phyloP scores from a whole-genome alignment of 37 sponge, comb jelly and placozoan genomes.

The Haliclona indistincta region DNA sequence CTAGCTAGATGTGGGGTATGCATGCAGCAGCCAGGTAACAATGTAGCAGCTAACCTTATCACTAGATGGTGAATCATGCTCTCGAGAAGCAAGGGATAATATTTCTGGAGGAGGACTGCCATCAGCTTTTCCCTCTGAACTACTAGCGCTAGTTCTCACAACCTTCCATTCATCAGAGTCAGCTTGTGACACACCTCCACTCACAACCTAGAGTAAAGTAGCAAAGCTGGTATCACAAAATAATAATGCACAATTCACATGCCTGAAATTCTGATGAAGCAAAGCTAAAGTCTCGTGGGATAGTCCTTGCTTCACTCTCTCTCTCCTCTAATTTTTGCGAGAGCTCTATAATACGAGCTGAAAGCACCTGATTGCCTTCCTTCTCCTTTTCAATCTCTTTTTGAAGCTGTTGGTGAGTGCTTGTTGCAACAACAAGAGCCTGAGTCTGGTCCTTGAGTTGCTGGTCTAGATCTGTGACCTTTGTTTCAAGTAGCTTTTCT shows the following conservation, averaged over 20 bases:
- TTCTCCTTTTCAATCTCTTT: slow-evolving; percentile 33
- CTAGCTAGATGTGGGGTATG: background rate
- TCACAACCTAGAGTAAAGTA: slow-evolving; percentile 22
- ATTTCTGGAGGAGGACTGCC: slow-evolving; percentile 10
- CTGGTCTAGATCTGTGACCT: slow-evolving; percentile 32
- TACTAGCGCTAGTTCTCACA: slow-evolving; percentile 8
- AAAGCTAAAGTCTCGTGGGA: slow-evolving; percentile 13
- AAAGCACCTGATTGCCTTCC: slow-evolving; percentile 10
- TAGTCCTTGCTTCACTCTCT: background rate
- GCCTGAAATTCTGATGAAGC: slow-evolving; percentile 43
- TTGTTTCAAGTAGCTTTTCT: slow-evolving; percentile 14
- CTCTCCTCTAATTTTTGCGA: slow-evolving; percentile 2
- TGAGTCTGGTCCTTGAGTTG: slow-evolving; percentile 7
- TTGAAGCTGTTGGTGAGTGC: slow-evolving; percentile 1
- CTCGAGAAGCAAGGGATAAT: background rate
- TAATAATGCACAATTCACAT: background rate
- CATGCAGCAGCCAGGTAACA: background rate
- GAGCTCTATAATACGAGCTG: slow-evolving; percentile 12
- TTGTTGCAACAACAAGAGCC: slow-evolving; percentile 11
- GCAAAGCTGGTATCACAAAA: background rate
- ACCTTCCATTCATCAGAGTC: slow-evolving; percentile 30
- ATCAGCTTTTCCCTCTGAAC: slow-evolving; percentile 11
- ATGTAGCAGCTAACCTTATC: background rate
- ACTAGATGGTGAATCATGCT: background rate
- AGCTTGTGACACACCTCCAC: slow-evolving; percentile 15